Evolutionary conservation across 1,140 invertebrate genomes (phyloP), one percentile per base, ranked within the genome.

Genomic region (Meloidogyne floridensis): DNA sequence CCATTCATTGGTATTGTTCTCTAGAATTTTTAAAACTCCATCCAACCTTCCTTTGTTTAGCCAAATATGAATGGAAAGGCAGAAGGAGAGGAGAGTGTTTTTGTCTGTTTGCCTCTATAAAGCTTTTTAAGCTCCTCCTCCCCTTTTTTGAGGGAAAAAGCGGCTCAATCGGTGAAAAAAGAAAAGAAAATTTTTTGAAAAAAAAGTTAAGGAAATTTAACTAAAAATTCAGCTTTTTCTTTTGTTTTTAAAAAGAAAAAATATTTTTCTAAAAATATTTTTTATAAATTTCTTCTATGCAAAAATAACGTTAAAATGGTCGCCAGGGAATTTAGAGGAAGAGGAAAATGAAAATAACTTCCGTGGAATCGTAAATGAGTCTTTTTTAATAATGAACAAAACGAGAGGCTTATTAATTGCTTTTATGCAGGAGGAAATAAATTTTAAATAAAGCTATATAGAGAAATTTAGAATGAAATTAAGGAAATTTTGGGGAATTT

Each of bases 1-100:
- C 59, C 59, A 65, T 65, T 65, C 59, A 65, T 65, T 65, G 59
- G 59, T n/a, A 65, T 65, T 65, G 59, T 65, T 65, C 47, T 65
- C n/a, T n/a, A n/a, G 11, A 13, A 15, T 65, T 65, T 65, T 65
- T n/a, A 11, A 65, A 65, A n/a, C 10, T 65, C 15, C 15, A 32
- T 2, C 32, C 56, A 59, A 15, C 4, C 15, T 32, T 32, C 59
- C n/a, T 13, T 65, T 65, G 59, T 65, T 65, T 65, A n/a, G n/a
- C n/a, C 32, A 18, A 11, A 65, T 13, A 65, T 65, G 59, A 65
- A 65, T 65, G 59, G 59, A 65, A 65, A 65, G 59, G 59, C 59
- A 65, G n/a, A 5, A 18, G 7, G n/a, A 65, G 32, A 32, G 32
- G 32, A 32, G 32, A 32, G 32, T 32, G 32, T 32, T 32, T 2